A percentile compares a stretch with the other conserved stretches of the same genome.
phyloP scores from a whole-genome alignment of 2,888 invertebrate species.

The Drosophila anomelani region DNA sequence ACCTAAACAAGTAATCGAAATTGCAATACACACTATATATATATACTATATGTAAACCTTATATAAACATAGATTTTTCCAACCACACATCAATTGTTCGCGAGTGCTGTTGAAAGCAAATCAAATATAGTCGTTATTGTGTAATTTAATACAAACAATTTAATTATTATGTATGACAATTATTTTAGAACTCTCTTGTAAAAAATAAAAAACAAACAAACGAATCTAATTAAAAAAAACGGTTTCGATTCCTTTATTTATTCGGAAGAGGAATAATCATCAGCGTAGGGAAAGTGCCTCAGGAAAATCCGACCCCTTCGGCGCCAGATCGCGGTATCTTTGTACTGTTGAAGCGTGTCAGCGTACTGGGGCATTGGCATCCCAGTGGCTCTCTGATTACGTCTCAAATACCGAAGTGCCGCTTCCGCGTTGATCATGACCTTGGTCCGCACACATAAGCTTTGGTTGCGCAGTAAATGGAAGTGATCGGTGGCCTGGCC shows the following conservation, averaged over 20 bases:
- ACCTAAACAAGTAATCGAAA: constrained; percentile 57
- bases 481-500: constrained; percentile 45
- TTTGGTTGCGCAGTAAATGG: not conserved
- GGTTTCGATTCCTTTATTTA: not conserved
- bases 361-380: not conserved
- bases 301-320: constrained; percentile 2
- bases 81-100: constrained; percentile 52
- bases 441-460: not conserved
- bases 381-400: not conserved
- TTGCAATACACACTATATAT: constrained; percentile 63
- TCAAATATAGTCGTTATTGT: constrained; percentile 81
- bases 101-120: constrained; percentile 74
- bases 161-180: constrained; percentile 63
- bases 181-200: constrained; percentile 66
- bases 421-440: not conserved
- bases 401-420: not conserved
- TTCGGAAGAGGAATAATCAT: not conserved
- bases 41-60: constrained; percentile 9
- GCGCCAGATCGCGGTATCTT: not conserved
- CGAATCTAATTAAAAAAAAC: constrained; percentile 55
- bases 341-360: not conserved
- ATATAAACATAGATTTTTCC: constrained; percentile 50
- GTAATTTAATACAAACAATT: constrained; percentile 71
- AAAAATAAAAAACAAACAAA: constrained; percentile 55
- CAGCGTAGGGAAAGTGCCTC: not conserved